Evolutionary conservation across 2,888 invertebrate genomes (phyloP).

Genomic region (Eutolmus rufibarbis): DNA sequence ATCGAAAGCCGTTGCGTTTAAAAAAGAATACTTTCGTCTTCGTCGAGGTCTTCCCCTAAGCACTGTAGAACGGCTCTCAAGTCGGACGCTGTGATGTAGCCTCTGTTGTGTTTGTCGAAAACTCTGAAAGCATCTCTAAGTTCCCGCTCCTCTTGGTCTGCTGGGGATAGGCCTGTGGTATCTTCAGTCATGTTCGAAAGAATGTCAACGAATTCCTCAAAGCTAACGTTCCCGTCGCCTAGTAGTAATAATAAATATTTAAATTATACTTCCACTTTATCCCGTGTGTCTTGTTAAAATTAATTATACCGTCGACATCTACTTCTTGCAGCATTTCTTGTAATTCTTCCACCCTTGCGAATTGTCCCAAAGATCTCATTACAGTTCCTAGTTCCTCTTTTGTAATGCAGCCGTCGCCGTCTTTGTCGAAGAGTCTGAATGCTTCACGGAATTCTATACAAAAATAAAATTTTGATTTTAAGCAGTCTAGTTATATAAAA

Average conservation of each 20-base stretch:
- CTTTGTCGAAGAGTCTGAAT: constrained; percentile 86
- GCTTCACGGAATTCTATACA: constrained; percentile 81
- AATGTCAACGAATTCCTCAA: constrained; percentile 88
- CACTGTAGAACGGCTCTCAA: constrained; percentile 86
- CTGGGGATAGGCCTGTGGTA: constrained; percentile 67
- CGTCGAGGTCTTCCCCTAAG: constrained; percentile 85
- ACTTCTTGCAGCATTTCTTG: constrained; percentile 87
- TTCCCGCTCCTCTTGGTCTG: constrained; percentile 83
- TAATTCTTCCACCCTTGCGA: constrained; percentile 84
- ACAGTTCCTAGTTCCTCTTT: constrained; percentile 86
- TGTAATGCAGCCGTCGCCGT: constrained; percentile 86
- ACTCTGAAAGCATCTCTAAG: constrained; percentile 86
- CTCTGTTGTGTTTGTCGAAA: constrained; percentile 89
- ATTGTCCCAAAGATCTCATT: constrained; percentile 86
- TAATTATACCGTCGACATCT: constrained; percentile 73
- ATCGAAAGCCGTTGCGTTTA: not conserved
- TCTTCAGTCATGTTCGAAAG: constrained; percentile 77
- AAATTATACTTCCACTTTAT: not conserved
- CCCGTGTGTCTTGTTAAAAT: not conserved
- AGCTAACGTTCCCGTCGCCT: constrained; percentile 89
- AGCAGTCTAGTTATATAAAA: not conserved
- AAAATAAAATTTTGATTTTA: constrained; percentile 16
- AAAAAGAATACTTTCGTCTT: constrained; percentile 78
- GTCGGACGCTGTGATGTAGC: constrained; percentile 89
- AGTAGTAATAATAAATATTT: constrained; percentile 45